phyloP scores from a whole-genome alignment of 2,888 invertebrate genomes.

The Muscina levida region DNA sequence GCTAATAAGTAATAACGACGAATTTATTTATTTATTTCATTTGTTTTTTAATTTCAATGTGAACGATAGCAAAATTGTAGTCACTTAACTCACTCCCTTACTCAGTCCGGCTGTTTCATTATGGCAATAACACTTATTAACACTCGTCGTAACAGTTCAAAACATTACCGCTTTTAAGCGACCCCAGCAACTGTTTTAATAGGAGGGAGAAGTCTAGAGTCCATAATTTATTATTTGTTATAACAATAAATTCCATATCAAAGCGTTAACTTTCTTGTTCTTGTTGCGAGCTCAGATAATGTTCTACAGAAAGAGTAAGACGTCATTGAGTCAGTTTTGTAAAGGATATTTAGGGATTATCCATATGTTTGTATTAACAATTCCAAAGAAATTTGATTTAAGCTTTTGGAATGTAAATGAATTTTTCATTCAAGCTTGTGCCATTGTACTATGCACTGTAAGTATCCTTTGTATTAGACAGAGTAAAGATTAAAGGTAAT shows the following conservation, averaged over 20 bases:
- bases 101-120: neutral
- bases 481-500: no score
- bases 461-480: no score
- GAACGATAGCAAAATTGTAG: conserved; percentile 10
- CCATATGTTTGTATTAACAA: no score
- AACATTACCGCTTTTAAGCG: conserved; percentile 35
- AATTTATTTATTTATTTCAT: conserved; percentile 42
- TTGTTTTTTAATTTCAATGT: conserved; percentile 37
- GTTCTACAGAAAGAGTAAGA: neutral
- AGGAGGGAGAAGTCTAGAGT: conserved; percentile 63
- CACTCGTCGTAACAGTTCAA: conserved; percentile 20
- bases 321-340: no score
- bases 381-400: no score
- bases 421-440: no score
- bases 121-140: conserved; percentile 16
- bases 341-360: no score
- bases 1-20: conserved; percentile 18
- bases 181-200: conserved; percentile 50
- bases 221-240: conserved; percentile 61
- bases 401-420: no score
- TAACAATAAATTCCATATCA: conserved; percentile 58
- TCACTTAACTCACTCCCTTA: conserved; percentile 12
- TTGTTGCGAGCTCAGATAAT: conserved; percentile 40
- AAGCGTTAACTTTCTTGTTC: conserved; percentile 42
- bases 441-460: no score